Percentiles rank a stretch among this genome's conserved stretches.
These are phyloP conservation scores for Proisotoma minuta DNA, from an alignment of 2,888 invertebrate species.

Conservation along the genomic window DNA sequence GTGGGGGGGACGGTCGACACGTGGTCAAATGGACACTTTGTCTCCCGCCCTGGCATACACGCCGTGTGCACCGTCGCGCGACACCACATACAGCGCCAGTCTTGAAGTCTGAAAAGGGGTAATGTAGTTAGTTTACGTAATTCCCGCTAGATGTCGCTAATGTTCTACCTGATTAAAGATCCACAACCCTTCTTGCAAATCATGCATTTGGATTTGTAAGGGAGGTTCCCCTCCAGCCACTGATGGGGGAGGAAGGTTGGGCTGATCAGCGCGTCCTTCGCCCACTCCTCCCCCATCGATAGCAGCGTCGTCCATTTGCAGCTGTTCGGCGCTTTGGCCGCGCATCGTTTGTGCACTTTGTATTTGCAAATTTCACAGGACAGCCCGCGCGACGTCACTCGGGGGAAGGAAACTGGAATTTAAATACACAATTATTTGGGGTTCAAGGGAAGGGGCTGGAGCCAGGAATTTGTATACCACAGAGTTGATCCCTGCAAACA, in stretches of 20 bases:
- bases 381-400: constrained; percentile 90
- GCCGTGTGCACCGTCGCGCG: constrained; percentile 84
- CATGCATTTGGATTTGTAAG: constrained; percentile 86
- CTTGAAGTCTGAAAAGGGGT: constrained; percentile 73
- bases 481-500: constrained; percentile 87
- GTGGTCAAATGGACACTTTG: constrained; percentile 79
- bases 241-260: constrained; percentile 78
- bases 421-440: neutral
- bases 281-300: constrained; percentile 90
- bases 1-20: constrained; percentile 93
- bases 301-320: constrained; percentile 98
- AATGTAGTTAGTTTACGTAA: constrained; percentile 1
- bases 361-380: constrained; percentile 97
- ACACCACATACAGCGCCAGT: constrained; percentile 97
- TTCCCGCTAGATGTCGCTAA: constrained; percentile 8
- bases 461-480: constrained; percentile 53
- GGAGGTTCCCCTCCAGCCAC: constrained; percentile 96
- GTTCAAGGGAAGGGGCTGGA: neutral
- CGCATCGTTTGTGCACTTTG: constrained; percentile 93
- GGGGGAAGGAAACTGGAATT: constrained; percentile 52
- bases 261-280: constrained; percentile 73
- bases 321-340: constrained; percentile 82
- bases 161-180: constrained; percentile 74
- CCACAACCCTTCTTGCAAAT: constrained; percentile 95
- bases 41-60: constrained; percentile 73